Conservation (phyloP, 2,797 vertebrate genomes). For the Spatula versicolor region DNA sequence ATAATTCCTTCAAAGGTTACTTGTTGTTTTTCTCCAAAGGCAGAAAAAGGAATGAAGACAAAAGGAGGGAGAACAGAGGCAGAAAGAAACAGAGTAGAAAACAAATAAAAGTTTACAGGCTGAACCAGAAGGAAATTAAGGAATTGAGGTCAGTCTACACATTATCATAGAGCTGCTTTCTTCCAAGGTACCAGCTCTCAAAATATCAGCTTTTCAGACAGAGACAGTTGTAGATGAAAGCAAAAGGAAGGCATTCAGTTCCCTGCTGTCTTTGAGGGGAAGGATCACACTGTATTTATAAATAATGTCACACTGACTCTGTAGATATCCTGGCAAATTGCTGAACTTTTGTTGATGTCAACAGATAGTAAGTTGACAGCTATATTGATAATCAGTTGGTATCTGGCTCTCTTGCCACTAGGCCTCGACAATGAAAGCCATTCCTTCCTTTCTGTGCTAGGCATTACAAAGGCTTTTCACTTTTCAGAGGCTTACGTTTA, state of each 20-base stretch:
- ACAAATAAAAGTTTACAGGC: not conserved
- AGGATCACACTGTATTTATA: not conserved
- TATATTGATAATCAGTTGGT: not conserved
- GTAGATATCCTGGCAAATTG: not conserved
- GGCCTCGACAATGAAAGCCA: not conserved
- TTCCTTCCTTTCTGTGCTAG: not conserved
- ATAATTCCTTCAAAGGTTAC: not conserved
- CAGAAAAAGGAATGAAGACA: not conserved
- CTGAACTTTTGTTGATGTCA: too few species aligned
- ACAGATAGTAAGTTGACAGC: too few species aligned
- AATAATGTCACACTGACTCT: not conserved
- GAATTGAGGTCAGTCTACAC: not conserved
- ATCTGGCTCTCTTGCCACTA: not conserved
- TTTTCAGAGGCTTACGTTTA: not conserved
- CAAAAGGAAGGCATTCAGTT: not conserved
- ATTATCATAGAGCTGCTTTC: not conserved
- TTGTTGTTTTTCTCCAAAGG: not conserved
- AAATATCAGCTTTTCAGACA: not conserved
- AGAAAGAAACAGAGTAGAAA: not conserved
- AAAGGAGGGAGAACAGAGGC: not conserved
- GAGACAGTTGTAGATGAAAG: not conserved
- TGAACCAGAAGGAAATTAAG: not conserved
- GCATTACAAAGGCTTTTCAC: not conserved
- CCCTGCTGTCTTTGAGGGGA: not conserved
- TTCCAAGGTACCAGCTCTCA: slow-evolving; percentile 3